Evolutionary conservation across 2,888 invertebrate genomes (phyloP), one percentile per base, ranked within the genome.

Genomic region (Thysanoteuthis rhombus): DNA sequence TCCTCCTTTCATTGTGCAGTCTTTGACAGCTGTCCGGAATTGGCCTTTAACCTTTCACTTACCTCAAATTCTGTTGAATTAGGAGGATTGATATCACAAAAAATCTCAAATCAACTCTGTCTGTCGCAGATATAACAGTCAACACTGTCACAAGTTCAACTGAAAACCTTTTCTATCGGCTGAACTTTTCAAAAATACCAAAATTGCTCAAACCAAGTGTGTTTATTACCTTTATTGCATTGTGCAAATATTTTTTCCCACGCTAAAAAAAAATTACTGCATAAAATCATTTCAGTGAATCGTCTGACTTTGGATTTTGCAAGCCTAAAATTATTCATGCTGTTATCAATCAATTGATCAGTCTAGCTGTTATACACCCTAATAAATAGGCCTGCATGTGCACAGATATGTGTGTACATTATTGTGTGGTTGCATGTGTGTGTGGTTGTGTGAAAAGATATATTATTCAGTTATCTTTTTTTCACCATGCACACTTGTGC

Each of bases 221-320:
- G n/a, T 75, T 75, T 75, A n/a, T n/a, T 75, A 75, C 75, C 12
- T 75, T 75, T 75, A n/a, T n/a, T 75, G 36, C 75, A 75, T n/a
- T 75, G 75, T n/a, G n/a, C 75, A 75, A 75, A 75, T 75, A 52
- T 75, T n/a, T n/a, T 75, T 75, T 75, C 75, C 75, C 75, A 75
- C 75, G 36, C 25, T 36, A n/a, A 75, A 75, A n/a, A 28, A 58
- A 58, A 58, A 58, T 25, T 25, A 25, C 45, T 52, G 52, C 52
- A 75, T 75, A 36, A 75, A 75, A 75, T n/a, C 25, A 52, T 1
- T 52, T 52, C 52, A 52, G 25, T 52, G 52, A 52, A 52, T 25
- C 25, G 52, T 75, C n/a, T 75, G 75, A n/a, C 3, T 75, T n/a
- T 75, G 16, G 75, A 75, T 75, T 75, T 75, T 75, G 75, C 75